Percentiles rank a stretch among this genome's conserved stretches.
Evolutionary conservation across 2,113 vertebrate genomes (phyloP).

Genomic region (Silurus meridionalis): DNA sequence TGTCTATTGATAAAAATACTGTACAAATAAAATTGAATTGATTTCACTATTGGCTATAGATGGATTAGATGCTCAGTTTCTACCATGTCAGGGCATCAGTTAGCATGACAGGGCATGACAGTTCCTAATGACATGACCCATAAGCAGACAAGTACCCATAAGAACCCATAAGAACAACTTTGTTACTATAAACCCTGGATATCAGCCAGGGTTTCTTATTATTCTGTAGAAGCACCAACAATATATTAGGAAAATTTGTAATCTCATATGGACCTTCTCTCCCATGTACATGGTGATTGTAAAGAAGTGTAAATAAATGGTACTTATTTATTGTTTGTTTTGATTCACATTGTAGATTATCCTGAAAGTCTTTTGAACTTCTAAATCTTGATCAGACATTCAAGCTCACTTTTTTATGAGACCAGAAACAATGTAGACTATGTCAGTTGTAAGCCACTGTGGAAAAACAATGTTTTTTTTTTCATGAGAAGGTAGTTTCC

Average conservation of each 20-base stretch:
- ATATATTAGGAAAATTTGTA: background rate
- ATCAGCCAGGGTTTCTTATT: background rate
- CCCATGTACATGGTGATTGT: background rate
- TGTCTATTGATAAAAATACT: background rate
- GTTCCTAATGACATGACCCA: background rate
- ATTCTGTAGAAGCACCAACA: background rate
- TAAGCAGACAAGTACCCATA: background rate
- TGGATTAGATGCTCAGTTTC: background rate
- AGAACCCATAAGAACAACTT: background rate
- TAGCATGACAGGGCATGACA: background rate
- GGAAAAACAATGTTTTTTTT: background rate
- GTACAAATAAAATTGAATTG: background rate
- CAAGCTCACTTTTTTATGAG: background rate
- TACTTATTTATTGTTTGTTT: background rate
- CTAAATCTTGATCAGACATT: conserved; percentile 6
- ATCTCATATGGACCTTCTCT: background rate
- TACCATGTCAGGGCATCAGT: background rate
- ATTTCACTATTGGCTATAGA: background rate
- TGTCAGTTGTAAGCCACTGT: background rate
- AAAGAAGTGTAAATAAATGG: background rate
- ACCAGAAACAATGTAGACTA: background rate
- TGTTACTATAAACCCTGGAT: background rate
- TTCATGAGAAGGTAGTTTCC: background rate
- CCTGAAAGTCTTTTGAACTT: background rate
- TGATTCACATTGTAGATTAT: background rate